Percentiles rank a stretch among this genome's conserved stretches.
phyloP scores from a whole-genome alignment of 2,113 vertebrate genomes.

The Pogona vitticeps region DNA sequence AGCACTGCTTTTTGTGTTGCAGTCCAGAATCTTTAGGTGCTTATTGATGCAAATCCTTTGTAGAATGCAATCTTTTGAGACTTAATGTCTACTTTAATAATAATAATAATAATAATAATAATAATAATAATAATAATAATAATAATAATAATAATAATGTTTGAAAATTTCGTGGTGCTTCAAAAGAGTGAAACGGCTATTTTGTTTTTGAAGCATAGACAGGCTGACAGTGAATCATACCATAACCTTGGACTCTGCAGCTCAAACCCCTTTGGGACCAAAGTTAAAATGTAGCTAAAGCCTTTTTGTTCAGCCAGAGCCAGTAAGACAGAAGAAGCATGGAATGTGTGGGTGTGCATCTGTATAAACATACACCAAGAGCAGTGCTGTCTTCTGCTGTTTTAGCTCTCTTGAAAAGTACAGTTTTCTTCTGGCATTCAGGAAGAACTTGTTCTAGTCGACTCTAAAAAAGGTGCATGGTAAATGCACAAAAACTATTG shows the following conservation, averaged over 20 bases:
- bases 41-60: not conserved
- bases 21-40: not conserved
- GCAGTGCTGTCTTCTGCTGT: not conserved
- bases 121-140: too few species aligned
- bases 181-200: fast-evolving
- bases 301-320: not conserved
- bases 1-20: not conserved
- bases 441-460: not conserved
- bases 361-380: not conserved
- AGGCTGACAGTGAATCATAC: not conserved
- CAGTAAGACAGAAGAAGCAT: not conserved
- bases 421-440: not conserved
- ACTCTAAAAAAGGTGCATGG: not conserved
- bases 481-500: not conserved
- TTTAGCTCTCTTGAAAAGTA: not conserved
- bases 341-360: not conserved
- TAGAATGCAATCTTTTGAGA: not conserved
- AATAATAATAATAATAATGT: not conserved
- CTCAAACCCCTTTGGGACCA: fast-evolving
- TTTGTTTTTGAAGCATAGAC: not conserved
- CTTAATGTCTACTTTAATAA: not conserved
- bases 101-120: too few species aligned
- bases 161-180: not conserved
- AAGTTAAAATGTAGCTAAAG: not conserved
- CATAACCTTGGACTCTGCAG: not conserved